These are phyloP conservation scores for Portevinia maculata DNA, from an alignment of 2,888 invertebrate species.

Conservation along the genomic window DNA sequence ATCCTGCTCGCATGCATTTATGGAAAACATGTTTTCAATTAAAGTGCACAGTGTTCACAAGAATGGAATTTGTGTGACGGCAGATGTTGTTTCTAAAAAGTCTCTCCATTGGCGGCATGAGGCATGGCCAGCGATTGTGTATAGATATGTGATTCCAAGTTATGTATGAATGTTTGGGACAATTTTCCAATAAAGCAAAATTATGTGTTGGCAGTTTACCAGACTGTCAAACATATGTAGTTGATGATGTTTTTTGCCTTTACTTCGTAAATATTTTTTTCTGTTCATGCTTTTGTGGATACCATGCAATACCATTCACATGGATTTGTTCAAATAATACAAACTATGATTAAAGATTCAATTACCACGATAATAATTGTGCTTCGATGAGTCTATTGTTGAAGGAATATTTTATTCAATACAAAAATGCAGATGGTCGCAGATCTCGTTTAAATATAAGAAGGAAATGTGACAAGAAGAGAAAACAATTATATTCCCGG, in stretches of 20 bases:
- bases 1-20: constrained; percentile 12
- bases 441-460: no score
- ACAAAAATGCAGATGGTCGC: no score
- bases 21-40: constrained; percentile 26
- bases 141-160: not conserved
- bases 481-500: no score
- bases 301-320: no score
- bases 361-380: no score
- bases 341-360: no score
- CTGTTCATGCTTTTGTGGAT: no score
- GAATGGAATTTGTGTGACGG: constrained; percentile 5
- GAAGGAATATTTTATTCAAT: no score
- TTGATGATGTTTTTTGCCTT: not conserved
- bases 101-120: not conserved
- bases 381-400: no score
- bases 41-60: constrained; percentile 21
- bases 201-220: not conserved
- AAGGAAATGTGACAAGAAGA: no score
- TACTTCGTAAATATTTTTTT: no score
- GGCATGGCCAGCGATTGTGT: not conserved
- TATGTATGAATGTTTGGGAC: not conserved
- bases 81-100: constrained; percentile 2
- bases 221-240: not conserved
- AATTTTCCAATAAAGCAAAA: not conserved
- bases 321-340: no score